Conservation (phyloP, 2,888 invertebrate species). For the Tetanocera ferruginea region DNA sequence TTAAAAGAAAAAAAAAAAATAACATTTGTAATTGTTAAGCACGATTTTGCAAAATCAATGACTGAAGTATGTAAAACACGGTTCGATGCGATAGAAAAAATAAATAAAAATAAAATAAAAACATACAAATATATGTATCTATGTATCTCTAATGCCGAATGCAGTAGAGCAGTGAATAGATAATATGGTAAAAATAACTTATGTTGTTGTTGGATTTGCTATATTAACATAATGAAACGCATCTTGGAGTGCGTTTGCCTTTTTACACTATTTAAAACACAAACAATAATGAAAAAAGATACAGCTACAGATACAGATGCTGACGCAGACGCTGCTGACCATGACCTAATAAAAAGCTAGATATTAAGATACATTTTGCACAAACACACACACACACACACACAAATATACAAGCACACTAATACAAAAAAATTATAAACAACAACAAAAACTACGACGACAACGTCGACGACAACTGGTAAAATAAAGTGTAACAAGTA, state of each 20-base stretch:
- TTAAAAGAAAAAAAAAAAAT: no score
- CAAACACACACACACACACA: not conserved
- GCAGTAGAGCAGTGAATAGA: no score
- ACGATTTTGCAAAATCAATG: no score
- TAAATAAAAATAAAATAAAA: no score
- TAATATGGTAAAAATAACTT: no score
- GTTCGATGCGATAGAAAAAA: no score
- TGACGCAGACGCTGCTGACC: constrained; percentile 45
- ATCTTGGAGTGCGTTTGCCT: constrained; percentile 21
- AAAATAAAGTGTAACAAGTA: constrained; percentile 9
- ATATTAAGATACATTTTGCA: constrained; percentile 25
- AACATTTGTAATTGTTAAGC: no score
- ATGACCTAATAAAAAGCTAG: constrained; percentile 52
- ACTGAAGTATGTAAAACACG: no score
- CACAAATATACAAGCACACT: not conserved
- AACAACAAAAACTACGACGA: not conserved
- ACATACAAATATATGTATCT: no score
- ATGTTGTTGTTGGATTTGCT: constrained; percentile 15
- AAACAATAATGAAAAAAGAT: constrained; percentile 5
- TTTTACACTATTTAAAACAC: constrained; percentile 10
- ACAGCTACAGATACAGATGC: constrained; percentile 24
- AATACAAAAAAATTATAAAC: not conserved
- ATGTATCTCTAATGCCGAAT: no score
- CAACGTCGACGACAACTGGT: not conserved
- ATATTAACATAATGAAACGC: not conserved